Evolutionary conservation across 1,140 invertebrate species (phyloP).

Genomic region (Hycleus phaleratus): DNA sequence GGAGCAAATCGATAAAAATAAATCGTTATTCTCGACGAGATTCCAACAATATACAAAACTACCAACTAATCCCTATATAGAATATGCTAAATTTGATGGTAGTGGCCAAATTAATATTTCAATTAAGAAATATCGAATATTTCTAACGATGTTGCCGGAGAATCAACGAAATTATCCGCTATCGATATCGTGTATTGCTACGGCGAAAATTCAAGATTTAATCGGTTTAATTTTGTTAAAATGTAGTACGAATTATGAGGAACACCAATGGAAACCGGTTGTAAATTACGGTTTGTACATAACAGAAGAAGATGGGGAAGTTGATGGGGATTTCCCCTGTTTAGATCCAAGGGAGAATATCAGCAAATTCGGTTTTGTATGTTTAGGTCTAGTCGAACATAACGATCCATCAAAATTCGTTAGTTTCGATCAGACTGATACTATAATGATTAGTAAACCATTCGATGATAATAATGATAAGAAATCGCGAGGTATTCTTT

Average conservation of each 20-base stretch:
- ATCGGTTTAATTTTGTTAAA: slow-evolving; percentile 89
- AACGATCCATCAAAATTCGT: slow-evolving; percentile 19
- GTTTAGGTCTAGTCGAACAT: slow-evolving; percentile 60
- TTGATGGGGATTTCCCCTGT: slow-evolving; percentile 87
- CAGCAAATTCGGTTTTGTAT: slow-evolving; percentile 86
- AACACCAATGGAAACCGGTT: slow-evolving; percentile 50
- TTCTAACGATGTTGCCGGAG: slow-evolving; percentile 75
- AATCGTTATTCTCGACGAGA: slow-evolving; percentile 62
- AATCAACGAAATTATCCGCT: slow-evolving; percentile 78
- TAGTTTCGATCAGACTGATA: slow-evolving; percentile 14
- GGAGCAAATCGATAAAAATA: slow-evolving; percentile 35
- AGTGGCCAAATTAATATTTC: slow-evolving; percentile 68
- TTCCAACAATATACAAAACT: slow-evolving; percentile 65
- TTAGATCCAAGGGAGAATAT: slow-evolving; percentile 81
- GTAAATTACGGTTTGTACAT: slow-evolving; percentile 80
- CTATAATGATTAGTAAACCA: neutral
- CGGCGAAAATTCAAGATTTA: slow-evolving; percentile 84
- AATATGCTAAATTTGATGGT: slow-evolving; percentile 89
- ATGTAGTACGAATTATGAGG: slow-evolving; percentile 56
- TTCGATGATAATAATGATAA: neutral
- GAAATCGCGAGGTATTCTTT: neutral
- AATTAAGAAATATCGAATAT: slow-evolving; percentile 76
- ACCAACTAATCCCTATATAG: slow-evolving; percentile 76
- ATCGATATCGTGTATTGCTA: slow-evolving; percentile 67
- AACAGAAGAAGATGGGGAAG: slow-evolving; percentile 95